Evolutionary conservation across 1,140 invertebrate species (phyloP).

Genomic region (Trachymyrmex septentrionalis): DNA sequence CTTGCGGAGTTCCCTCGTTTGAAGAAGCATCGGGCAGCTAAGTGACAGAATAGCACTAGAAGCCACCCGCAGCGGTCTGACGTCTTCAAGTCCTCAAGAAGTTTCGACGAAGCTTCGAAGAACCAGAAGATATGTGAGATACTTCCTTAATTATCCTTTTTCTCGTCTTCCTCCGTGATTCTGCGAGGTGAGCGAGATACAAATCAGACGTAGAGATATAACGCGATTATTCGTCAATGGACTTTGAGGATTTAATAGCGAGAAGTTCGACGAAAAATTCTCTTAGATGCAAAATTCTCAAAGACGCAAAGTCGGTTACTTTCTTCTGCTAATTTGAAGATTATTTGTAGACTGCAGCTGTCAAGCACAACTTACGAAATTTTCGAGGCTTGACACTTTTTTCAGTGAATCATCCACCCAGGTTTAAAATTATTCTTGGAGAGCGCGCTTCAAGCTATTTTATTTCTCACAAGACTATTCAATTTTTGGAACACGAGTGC

Average conservation of each 20-base stretch:
- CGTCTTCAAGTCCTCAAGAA: constrained; percentile 1
- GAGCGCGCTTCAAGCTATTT: neutral
- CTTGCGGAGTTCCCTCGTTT: constrained; percentile 26
- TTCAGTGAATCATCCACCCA: neutral
- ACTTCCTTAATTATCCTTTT: neutral
- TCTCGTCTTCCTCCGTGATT: constrained; percentile 2
- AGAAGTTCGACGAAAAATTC: neutral
- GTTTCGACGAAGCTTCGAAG: neutral
- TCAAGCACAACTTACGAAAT: neutral
- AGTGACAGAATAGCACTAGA: neutral
- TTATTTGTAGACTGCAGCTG: neutral
- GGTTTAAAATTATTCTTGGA: constrained; percentile 28
- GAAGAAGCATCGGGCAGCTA: constrained; percentile 29
- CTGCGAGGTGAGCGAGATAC: constrained; percentile 44
- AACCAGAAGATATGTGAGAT: constrained; percentile 22
- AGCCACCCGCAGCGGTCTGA: constrained; percentile 1
- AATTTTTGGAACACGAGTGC: constrained; percentile 10
- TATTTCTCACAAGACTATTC: neutral
- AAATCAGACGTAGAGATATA: constrained; percentile 2
- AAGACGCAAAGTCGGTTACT: neutral
- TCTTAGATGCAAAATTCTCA: neutral
- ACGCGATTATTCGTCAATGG: neutral
- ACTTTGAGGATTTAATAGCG: neutral
- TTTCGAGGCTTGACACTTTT: neutral
- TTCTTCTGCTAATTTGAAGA: neutral